Percentiles rank a stretch among this genome's conserved stretches.
Conservation (phyloP, 2,113 vertebrate species). For the Theropithecus gelada region DNA sequence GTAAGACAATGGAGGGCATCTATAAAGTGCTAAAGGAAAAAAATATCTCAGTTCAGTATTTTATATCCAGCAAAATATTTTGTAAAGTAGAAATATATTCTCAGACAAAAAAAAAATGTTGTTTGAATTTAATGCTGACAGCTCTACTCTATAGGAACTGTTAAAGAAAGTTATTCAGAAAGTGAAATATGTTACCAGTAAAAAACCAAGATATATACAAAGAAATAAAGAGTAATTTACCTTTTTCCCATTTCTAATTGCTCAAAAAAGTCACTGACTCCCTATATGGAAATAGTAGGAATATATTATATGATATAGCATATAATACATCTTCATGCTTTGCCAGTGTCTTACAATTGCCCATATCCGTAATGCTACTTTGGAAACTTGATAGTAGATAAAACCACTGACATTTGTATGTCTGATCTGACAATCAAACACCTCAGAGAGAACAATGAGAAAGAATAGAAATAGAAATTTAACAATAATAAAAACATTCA, state of each 20-base stretch:
- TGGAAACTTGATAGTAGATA: not conserved
- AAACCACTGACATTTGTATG: not conserved
- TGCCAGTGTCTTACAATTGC: not conserved
- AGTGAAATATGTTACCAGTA: not conserved
- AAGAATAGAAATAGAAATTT: not conserved
- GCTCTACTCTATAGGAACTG: not conserved
- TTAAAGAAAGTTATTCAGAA: not conserved
- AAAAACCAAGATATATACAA: not conserved
- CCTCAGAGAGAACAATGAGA: not conserved
- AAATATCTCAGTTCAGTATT: not conserved
- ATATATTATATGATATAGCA: not conserved
- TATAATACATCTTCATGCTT: not conserved
- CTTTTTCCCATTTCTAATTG: not conserved
- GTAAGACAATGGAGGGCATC: not conserved
- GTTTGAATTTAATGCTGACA: not conserved
- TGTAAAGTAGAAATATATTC: not conserved
- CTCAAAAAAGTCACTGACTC: not conserved
- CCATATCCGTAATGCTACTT: not conserved
- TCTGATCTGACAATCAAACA: not conserved
- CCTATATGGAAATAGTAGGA: not conserved
- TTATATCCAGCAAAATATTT: not conserved
- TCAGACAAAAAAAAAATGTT: not conserved
- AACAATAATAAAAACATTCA: not conserved
- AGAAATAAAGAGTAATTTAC: not conserved
- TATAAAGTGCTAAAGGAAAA: not conserved